phyloP scores from a whole-genome alignment of 2,797 vertebrate genomes.

The Sphenopsis melanotis region DNA sequence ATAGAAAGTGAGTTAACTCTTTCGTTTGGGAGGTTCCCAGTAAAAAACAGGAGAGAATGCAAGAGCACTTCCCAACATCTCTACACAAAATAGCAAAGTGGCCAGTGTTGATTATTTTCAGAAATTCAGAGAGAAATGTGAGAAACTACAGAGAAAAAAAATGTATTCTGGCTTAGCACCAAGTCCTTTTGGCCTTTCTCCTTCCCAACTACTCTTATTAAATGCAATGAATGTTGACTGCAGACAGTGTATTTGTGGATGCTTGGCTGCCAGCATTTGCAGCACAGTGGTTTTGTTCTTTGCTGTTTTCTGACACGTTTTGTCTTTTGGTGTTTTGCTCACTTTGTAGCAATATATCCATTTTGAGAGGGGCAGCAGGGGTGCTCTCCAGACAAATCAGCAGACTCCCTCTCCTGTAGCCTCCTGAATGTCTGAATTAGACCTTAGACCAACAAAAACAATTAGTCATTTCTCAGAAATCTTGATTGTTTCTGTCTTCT shows the following conservation, averaged over 20 bases:
- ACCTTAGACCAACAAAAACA: background rate
- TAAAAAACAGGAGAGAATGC: background rate
- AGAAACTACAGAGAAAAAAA: background rate
- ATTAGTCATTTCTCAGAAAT: background rate
- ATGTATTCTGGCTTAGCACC: background rate
- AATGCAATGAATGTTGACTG: background rate
- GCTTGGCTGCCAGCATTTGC: background rate
- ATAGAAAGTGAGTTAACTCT: conserved; percentile 78
- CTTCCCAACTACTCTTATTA: background rate
- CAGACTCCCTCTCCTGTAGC: background rate
- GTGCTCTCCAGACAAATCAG: background rate
- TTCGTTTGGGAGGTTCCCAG: conserved; percentile 68
- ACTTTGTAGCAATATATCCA: background rate
- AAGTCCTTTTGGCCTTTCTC: background rate
- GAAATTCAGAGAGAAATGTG: background rate
- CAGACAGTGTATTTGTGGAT: background rate
- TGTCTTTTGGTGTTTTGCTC: background rate
- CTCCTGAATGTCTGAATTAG: background rate
- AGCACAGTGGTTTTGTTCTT: background rate
- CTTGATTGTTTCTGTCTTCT: background rate
- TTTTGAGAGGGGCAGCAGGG: background rate
- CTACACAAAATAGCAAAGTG: background rate
- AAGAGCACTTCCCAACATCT: background rate
- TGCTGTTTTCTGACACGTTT: background rate
- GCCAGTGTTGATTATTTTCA: background rate